A percentile compares a stretch with the other conserved stretches of the same genome.
These are phyloP conservation scores for Eurystomus gularis DNA, from an alignment of 2,113 vertebrate species.

Conservation along the genomic window DNA sequence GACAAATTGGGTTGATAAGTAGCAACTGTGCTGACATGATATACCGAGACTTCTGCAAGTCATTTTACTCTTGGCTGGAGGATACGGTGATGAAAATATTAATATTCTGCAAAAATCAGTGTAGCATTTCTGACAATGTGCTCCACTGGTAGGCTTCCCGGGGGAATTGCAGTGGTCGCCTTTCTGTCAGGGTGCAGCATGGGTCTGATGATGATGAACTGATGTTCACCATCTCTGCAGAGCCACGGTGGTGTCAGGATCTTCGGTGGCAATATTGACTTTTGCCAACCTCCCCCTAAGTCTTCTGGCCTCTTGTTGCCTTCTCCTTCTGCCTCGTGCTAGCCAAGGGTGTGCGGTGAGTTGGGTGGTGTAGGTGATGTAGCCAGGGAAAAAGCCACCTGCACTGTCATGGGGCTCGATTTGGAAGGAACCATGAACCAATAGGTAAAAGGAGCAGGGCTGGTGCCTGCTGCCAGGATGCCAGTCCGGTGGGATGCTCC, in stretches of 20 bases:
- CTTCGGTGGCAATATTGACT: not conserved
- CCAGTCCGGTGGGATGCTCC: rapidly evolving
- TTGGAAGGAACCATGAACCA: rapidly evolving
- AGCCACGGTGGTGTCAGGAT: rapidly evolving
- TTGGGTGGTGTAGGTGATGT: not conserved
- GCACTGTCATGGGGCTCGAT: not conserved
- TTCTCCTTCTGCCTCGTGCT: not conserved
- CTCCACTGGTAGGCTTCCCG: not conserved
- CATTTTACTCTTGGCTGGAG: slow-evolving; percentile 47
- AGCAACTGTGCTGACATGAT: slow-evolving; percentile 53
- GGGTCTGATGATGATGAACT: not conserved
- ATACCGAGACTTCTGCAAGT: slow-evolving; percentile 49
- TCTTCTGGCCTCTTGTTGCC: not conserved
- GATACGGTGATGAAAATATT: slow-evolving; percentile 38
- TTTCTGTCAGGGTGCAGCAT: not conserved
- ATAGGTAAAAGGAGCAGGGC: not conserved
- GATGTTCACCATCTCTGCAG: not conserved
- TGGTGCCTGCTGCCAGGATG: not conserved
- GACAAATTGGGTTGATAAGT: slow-evolving; percentile 65
- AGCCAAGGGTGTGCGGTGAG: not conserved
- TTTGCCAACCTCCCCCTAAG: not conserved
- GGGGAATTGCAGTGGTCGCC: not conserved
- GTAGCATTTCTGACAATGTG: not conserved
- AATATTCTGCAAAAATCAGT: slow-evolving; percentile 29
- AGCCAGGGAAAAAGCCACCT: not conserved